Evolutionary conservation across 2,888 invertebrate genomes (phyloP).

Genomic region (Drosophila sordidapex): DNA sequence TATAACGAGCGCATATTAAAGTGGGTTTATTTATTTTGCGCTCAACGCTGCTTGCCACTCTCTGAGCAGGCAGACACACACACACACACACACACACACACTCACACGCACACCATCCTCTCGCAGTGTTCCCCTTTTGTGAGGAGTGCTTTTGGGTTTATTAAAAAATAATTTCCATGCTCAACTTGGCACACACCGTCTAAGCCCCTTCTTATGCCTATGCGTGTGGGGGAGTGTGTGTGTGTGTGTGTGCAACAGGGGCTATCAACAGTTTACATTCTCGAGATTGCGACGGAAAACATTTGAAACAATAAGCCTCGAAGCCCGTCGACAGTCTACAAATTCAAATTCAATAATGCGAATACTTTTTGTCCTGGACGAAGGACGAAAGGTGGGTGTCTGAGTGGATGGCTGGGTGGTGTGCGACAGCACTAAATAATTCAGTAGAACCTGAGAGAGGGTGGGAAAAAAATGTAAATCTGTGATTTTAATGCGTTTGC

Average conservation of each 20-base stretch:
- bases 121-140: slow-evolving; percentile 41
- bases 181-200: slow-evolving; percentile 62
- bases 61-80: slow-evolving; percentile 36
- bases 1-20: slow-evolving; percentile 81
- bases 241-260: slow-evolving; percentile 22
- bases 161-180: slow-evolving; percentile 81
- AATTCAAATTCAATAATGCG: slow-evolving; percentile 74
- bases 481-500: slow-evolving; percentile 82
- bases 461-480: slow-evolving; percentile 73
- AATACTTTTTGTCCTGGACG: slow-evolving; percentile 44
- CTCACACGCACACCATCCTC: slow-evolving; percentile 8
- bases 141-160: slow-evolving; percentile 71
- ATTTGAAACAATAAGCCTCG: slow-evolving; percentile 79
- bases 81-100: not conserved
- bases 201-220: slow-evolving; percentile 26
- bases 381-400: not conserved
- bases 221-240: slow-evolving; percentile 17
- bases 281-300: slow-evolving; percentile 63
- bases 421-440: slow-evolving; percentile 77
- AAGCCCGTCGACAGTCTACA: slow-evolving; percentile 54
- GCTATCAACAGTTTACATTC: slow-evolving; percentile 76
- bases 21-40: slow-evolving; percentile 81
- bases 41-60: slow-evolving; percentile 71
- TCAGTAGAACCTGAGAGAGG: slow-evolving; percentile 48
- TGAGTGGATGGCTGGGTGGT: not conserved